Evolutionary conservation across 2,888 invertebrate genomes (phyloP), one percentile per base, ranked within the genome.

Genomic region (Pediacus dermestoides): DNA sequence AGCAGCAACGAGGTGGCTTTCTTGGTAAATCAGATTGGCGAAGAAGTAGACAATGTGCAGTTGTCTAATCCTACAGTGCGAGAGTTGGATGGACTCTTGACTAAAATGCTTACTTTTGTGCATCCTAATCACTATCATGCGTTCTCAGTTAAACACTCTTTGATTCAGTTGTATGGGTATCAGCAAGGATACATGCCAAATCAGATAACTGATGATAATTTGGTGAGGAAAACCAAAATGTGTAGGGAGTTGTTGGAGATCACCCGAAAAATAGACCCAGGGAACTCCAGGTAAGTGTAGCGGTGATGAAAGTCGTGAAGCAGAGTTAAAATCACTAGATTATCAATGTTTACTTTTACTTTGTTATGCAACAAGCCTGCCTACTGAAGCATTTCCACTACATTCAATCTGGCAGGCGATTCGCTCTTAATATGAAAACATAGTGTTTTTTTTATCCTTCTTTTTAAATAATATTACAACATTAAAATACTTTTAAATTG

Each of bases 121-220:
- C 90, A 91, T 69, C 82, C 85, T 0, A 82, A 88, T 60, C 91
- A 91, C 68, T 91, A 88, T 63, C 87, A 88, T 53, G 74, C 86
- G 48, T 88, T 87, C 57, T 80, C 85, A 0, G 76, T 89, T 4
- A 85, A 86, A 54, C 91, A 91, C 67, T 85, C 88, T 0, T 68
- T 91, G 16, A 74, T 90, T 34, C 91, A 91, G 61, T 64, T 90
- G 32, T 85, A 85, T 60, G 87, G 88, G 4, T 76, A 82, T 46
- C 81, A 84, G 44, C 70, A 74, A 25, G 82, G 78, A 13, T 79
- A 79, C 48, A 64, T 71, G 34, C 64, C 73, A 14, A 60, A 67
- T 30, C 68, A 76, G 31, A 70, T 80, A 22, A 74, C 76, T 2
- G 74, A 76, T 34, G 78, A 81, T 31, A 72, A 78, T 34, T 64